phyloP scores from a whole-genome alignment of 2,888 invertebrate species.

The Pyrrhia umbra region DNA sequence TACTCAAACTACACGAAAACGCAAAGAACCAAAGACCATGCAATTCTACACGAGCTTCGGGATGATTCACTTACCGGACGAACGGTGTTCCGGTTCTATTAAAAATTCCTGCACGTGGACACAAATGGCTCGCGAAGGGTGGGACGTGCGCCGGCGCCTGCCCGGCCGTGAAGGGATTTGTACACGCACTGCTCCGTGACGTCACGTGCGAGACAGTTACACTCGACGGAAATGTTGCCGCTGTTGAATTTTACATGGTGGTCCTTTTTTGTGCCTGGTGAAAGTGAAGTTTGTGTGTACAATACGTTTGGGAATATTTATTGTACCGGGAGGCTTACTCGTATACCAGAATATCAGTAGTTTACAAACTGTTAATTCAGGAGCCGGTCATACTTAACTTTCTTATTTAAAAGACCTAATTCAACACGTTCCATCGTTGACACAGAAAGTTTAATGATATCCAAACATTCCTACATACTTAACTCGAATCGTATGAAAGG shows the following conservation, averaged over 20 bases:
- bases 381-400: conserved; percentile 6
- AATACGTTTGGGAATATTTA: background rate
- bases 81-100: conserved; percentile 64
- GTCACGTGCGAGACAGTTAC: conserved; percentile 59
- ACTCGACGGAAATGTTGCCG: conserved; percentile 30
- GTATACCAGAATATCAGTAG: background rate
- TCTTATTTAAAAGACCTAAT: conserved; percentile 22
- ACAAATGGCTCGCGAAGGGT: conserved; percentile 59
- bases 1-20: conserved; percentile 16
- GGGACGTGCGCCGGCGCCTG: conserved; percentile 63
- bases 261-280: conserved; percentile 15
- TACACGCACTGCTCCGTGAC: conserved; percentile 56
- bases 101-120: conserved; percentile 71
- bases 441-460: conserved; percentile 54
- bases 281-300: background rate
- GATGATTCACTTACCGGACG: conserved; percentile 58
- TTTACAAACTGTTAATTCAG: background rate
- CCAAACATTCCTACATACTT: conserved; percentile 48
- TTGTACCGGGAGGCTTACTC: background rate
- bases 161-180: conserved; percentile 51
- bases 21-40: conserved; percentile 23
- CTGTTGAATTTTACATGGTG: conserved; percentile 47
- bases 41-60: conserved; percentile 34
- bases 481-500: conserved; percentile 19
- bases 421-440: conserved; percentile 38